Base-by-base conservation (phyloP, 1,140 invertebrate genomes). In the Propsilocerus akamusi region DNA sequence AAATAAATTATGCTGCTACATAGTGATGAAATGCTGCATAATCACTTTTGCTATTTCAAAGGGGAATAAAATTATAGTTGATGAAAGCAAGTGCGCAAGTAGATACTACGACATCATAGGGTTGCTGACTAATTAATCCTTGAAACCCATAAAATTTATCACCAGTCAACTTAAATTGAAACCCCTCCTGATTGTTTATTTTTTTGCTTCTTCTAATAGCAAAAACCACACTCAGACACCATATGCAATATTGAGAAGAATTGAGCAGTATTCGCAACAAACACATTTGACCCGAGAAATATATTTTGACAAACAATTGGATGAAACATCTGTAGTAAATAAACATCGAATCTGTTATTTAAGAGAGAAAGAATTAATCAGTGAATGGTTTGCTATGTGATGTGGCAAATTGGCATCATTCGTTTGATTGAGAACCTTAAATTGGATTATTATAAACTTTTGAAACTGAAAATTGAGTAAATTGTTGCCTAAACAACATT, bases 201-300 rank as follows among this genome's bases (percentile, higher is more conserved):
- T 30, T 11, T 30, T 11, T 11, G 28, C 28, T 11, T 30, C 10
- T 11, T 30, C n/a, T 11, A 30, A 30, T 30, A 30, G 10, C 10
- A 41, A 41, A 41, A 41, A 41, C 34, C 34, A n/a, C n/a, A n/a
- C n/a, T 41, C 34, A 41, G 34, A 41, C 34, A 41, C 34, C 34
- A 41, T n/a, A n/a, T 41, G 34, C 34, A 41, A 41, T 41, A 14
- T 20, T 41, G n/a, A n/a, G n/a, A n/a, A 14, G 34, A 41, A 41
- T 41, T 41, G 34, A 41, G 34, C 34, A 41, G 22, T 41, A 17
- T 20, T 37, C 7, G 6, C 34, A 3, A 30, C 2, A 30, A 30
- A 30, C 11, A 30, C 17, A 41, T 17, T 41, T 41, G 5, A 14
- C 34, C 14, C 6, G 28, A 30, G n/a, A 30, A 14, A n/a, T 37